phyloP scores from a whole-genome alignment of 2,797 vertebrate genomes.

The Staurois parvus region DNA sequence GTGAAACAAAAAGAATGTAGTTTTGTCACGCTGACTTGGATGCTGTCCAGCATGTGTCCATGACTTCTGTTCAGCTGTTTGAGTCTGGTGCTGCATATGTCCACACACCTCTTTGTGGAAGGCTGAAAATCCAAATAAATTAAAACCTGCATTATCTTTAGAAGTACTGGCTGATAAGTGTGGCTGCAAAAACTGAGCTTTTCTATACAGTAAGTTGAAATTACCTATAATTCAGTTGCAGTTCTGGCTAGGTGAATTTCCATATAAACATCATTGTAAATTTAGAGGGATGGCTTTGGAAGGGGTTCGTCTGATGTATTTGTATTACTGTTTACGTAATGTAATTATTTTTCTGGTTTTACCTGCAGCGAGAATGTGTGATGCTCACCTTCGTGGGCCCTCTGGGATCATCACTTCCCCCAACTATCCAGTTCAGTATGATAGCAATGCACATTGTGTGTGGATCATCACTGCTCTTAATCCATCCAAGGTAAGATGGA shows the following conservation, averaged over 20 bases:
- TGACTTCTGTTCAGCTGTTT: conserved; percentile 1
- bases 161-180: neutral
- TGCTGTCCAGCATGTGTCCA: neutral
- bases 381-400: conserved; percentile 89
- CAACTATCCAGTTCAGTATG: conserved; percentile 97
- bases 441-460: conserved; percentile 97
- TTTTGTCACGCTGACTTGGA: neutral
- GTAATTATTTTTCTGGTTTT: conserved; percentile 60
- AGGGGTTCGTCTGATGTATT: neutral
- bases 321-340: neutral
- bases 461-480: conserved; percentile 96
- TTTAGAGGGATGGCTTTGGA: neutral
- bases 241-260: neutral
- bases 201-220: neutral
- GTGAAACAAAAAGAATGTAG: neutral
- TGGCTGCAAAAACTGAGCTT: neutral
- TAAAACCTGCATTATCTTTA: neutral
- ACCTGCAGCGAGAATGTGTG: conserved; percentile 92
- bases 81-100: neutral
- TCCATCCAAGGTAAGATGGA: conserved; percentile 83
- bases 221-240: neutral
- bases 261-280: neutral
- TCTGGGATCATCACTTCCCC: conserved; percentile 93
- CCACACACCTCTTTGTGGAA: neutral
- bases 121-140: neutral